A percentile compares a stretch with the other conserved stretches of the same genome.
Conservation (phyloP, 2,113 vertebrate species). For the Lampris incognitus region DNA sequence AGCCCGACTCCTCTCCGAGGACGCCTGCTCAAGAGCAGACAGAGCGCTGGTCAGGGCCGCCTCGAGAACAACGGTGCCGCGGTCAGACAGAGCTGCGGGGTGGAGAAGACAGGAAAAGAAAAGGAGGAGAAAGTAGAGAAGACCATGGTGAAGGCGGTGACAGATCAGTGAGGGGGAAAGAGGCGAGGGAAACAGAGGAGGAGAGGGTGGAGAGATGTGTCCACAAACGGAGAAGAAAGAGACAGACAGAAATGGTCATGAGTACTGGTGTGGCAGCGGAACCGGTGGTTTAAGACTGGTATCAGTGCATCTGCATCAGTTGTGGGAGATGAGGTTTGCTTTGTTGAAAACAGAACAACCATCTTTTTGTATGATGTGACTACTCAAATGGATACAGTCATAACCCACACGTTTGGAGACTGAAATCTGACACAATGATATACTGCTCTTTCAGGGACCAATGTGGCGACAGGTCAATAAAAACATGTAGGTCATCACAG, state of each 20-base stretch:
- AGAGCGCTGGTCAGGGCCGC: conserved; percentile 85
- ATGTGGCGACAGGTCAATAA: background rate
- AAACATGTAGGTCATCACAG: background rate
- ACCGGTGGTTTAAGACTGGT: too few species aligned
- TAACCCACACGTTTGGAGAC: background rate
- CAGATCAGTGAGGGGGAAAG: background rate
- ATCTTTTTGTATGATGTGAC: too few species aligned
- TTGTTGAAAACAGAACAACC: too few species aligned
- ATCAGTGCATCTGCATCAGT: too few species aligned
- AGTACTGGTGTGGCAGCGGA: too few species aligned
- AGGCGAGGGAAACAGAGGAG: background rate
- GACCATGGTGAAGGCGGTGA: background rate
- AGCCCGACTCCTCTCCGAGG: conserved; percentile 77
- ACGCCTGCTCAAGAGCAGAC: conserved; percentile 81
- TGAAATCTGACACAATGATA: conserved; percentile 5
- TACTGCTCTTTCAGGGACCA: background rate
- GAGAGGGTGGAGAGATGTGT: background rate
- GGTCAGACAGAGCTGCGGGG: conserved; percentile 84
- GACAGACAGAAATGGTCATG: background rate
- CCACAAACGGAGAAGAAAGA: background rate
- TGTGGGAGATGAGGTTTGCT: too few species aligned
- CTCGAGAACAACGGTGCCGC: conserved; percentile 89
- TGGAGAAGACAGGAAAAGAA: background rate
- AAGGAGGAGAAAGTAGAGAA: background rate
- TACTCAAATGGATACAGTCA: too few species aligned